Percentiles rank a stretch among this genome's conserved stretches.
Conservation (phyloP, 2,113 vertebrate genomes). For the Agapornis roseicollis region DNA sequence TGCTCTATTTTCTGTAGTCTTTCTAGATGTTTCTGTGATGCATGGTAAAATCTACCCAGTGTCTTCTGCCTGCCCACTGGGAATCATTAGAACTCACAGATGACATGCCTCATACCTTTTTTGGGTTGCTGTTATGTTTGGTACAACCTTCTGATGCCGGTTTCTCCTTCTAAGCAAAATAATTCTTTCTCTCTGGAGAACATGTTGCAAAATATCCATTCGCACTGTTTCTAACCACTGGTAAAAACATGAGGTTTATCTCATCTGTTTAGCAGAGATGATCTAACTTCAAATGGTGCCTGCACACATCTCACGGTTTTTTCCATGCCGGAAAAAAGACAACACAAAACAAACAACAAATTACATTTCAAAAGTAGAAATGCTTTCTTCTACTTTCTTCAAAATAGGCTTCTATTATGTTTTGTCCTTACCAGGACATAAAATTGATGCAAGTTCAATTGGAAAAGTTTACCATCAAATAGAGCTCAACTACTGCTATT, state of each 20-base stretch:
- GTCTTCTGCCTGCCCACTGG: background rate
- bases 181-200: background rate
- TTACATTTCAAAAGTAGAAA: background rate
- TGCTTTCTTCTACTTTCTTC: background rate
- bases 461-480: background rate
- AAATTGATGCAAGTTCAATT: background rate
- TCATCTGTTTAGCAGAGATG: background rate
- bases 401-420: background rate
- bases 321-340: background rate
- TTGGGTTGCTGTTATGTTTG: background rate
- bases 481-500: background rate
- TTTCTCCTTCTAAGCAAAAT: background rate
- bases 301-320: background rate
- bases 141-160: background rate
- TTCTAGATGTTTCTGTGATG: background rate
- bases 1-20: background rate
- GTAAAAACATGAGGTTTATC: background rate
- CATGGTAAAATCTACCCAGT: background rate
- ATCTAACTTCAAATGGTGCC: background rate
- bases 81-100: background rate
- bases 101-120: background rate
- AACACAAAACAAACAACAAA: background rate
- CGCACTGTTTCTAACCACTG: background rate
- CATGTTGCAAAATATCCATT: background rate
- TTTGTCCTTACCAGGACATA: background rate